These are phyloP conservation scores for Carassius gibelio DNA, from an alignment of 2,113 vertebrate genomes.

Conservation along the genomic window DNA sequence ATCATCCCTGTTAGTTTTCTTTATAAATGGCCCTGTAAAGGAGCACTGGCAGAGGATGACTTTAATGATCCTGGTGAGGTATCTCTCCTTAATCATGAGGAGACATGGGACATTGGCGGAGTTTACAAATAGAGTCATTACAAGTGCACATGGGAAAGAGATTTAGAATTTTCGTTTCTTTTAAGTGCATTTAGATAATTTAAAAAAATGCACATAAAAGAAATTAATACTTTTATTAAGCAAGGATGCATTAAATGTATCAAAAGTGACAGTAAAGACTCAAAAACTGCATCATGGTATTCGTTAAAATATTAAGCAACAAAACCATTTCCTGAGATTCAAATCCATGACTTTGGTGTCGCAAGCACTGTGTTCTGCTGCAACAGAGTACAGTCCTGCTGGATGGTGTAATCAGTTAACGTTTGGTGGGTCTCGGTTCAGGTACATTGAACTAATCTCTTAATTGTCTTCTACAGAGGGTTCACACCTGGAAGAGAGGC, in stretches of 20 bases:
- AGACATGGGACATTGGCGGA: conserved; percentile 47
- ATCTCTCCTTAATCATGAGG: conserved; percentile 40
- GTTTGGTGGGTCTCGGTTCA: conserved; percentile 46
- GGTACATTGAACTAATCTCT: conserved; percentile 39
- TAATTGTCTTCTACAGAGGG: conserved; percentile 42
- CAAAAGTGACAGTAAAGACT: not conserved
- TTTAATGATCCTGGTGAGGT: conserved; percentile 35
- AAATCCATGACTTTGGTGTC: not conserved
- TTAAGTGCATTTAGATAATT: conserved; percentile 48
- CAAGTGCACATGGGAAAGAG: conserved; percentile 48
- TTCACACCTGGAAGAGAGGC: conserved; percentile 48
- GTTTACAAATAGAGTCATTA: conserved; percentile 65
- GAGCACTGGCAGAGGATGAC: conserved; percentile 4
- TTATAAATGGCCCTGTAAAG: conserved; percentile 43
- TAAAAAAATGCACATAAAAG: not conserved
- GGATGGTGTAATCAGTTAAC: conserved; percentile 40
- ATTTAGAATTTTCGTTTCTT: not conserved
- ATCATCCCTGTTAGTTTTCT: conserved; percentile 52
- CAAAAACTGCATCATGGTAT: too few species aligned
- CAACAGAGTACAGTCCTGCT: not conserved
- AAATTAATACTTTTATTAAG: not conserved
- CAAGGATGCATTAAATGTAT: not conserved
- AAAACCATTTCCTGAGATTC: not conserved
- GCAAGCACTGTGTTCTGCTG: not conserved
- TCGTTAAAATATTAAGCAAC: too few species aligned